Conservation (phyloP, 2,797 vertebrate species). For the Pogoniulus pusillus region DNA sequence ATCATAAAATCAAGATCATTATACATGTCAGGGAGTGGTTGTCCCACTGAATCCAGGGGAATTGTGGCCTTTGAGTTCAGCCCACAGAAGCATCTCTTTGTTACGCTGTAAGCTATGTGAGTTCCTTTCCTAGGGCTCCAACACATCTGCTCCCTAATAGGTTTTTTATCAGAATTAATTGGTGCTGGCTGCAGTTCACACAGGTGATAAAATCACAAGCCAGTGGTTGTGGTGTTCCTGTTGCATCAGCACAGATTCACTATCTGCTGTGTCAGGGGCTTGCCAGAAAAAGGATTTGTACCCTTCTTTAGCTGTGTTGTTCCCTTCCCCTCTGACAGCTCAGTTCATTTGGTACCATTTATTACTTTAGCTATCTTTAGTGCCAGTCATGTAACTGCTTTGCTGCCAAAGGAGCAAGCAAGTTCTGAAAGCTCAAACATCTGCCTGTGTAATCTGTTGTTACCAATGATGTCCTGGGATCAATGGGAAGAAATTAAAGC, state of each 20-base stretch:
- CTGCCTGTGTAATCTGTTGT: background rate
- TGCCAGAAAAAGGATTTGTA: background rate
- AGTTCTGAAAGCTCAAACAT: background rate
- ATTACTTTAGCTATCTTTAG: background rate
- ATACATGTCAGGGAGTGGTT: background rate
- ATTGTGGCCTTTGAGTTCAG: background rate
- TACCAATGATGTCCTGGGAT: background rate
- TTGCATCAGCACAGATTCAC: background rate
- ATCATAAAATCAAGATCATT: background rate
- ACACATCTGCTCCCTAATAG: background rate
- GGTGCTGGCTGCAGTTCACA: background rate
- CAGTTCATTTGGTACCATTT: background rate
- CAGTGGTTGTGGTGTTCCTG: background rate
- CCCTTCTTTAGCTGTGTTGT: background rate
- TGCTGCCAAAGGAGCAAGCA: background rate
- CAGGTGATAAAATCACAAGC: background rate
- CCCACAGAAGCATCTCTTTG: background rate
- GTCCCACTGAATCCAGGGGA: background rate
- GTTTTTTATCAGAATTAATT: constrained; percentile 10
- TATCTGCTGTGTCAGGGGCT: background rate
- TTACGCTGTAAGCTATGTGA: background rate
- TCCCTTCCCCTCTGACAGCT: background rate
- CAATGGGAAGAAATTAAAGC: background rate
- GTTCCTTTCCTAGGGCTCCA: background rate
- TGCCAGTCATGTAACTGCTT: background rate